Evolutionary conservation across 2,797 vertebrate genomes (phyloP).

Genomic region (Scomberomorus guttatus): DNA sequence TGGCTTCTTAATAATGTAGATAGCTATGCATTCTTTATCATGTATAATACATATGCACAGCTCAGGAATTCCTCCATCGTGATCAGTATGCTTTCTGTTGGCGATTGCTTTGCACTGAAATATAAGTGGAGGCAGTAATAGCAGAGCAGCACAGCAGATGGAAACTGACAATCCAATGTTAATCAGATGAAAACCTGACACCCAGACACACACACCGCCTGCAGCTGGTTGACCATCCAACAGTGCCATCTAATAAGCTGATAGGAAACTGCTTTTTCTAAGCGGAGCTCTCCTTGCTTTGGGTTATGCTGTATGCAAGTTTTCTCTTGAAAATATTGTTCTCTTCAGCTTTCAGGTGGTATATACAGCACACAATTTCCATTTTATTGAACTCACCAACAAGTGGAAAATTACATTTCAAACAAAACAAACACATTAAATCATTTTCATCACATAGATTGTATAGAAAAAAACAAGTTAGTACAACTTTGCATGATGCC

Average conservation of each 20-base stretch:
- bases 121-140: constrained; percentile 27
- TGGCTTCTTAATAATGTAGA: constrained; percentile 70
- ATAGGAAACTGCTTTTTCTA: neutral
- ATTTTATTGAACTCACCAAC: neutral
- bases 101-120: constrained; percentile 19
- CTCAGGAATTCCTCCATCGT: constrained; percentile 35
- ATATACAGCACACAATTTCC: neutral
- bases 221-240: constrained; percentile 3
- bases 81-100: constrained; percentile 1
- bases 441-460: neutral
- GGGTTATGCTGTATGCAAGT: neutral
- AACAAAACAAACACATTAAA: neutral
- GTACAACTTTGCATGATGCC: neutral
- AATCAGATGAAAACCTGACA: constrained; percentile 25
- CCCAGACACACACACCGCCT: neutral
- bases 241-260: neutral
- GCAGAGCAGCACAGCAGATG: constrained; percentile 38
- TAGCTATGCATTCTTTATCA: constrained; percentile 70
- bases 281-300: neutral
- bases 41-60: constrained; percentile 43
- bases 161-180: constrained; percentile 10
- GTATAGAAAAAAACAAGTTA: neutral
- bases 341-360: neutral
- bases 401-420: neutral
- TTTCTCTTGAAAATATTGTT: neutral